Evolutionary conservation across 92 coral and sea anemone species (phyloP).

Genomic region (Diadumene lineata): DNA sequence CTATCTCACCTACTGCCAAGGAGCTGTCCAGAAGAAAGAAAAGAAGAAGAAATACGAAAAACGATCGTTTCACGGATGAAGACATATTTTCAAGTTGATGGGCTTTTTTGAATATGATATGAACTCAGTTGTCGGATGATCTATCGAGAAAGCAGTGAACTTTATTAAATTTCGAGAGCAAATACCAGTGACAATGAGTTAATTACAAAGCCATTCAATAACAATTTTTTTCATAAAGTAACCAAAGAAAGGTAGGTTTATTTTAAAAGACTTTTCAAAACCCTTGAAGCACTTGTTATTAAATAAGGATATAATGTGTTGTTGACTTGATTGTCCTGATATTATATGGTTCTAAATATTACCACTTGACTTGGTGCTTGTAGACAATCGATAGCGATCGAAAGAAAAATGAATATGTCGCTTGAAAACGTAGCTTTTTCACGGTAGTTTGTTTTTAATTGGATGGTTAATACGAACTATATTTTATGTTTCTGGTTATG

Average conservation of each 20-base stretch:
- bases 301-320: too few relatives aligned
- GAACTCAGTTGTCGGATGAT: neutral
- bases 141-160: neutral
- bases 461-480: too few relatives aligned
- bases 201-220: constrained; percentile 2
- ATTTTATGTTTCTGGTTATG: too few relatives aligned
- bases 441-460: neutral
- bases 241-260: neutral
- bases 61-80: neutral
- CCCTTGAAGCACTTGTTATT: too few relatives aligned
- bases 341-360: too few relatives aligned
- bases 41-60: neutral
- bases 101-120: neutral
- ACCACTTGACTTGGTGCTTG: too few relatives aligned
- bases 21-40: neutral
- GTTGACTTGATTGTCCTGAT: too few relatives aligned
- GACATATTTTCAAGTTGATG: neutral
- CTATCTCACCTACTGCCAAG: neutral
- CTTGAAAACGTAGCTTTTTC: too few relatives aligned
- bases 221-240: neutral
- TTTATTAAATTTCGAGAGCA: constrained; percentile 15
- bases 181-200: constrained; percentile 5
- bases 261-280: too few relatives aligned
- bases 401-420: too few relatives aligned
- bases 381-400: too few relatives aligned